phyloP scores from a whole-genome alignment of 2,113 vertebrate genomes.

The Calonectris borealis region DNA sequence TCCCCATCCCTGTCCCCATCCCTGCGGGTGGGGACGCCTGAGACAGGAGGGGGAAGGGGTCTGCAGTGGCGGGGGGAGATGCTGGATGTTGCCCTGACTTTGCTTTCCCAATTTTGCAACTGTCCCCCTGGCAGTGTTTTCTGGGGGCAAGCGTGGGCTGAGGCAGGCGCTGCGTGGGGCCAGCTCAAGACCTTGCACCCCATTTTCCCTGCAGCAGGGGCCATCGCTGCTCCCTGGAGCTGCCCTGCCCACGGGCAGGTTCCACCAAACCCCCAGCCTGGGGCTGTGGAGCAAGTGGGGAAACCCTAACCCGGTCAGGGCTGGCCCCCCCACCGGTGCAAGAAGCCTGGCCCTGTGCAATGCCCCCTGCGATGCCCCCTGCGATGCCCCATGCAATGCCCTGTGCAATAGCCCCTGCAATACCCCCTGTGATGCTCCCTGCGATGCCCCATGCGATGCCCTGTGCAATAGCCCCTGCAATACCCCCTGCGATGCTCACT shows the following conservation, averaged over 20 bases:
- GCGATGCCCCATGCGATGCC: background rate
- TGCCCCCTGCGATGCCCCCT: background rate
- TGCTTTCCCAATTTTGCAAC: background rate
- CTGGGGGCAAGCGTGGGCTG: background rate
- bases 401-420: too few species aligned
- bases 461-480: too few species aligned
- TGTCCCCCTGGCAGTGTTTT: background rate
- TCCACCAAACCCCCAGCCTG: background rate
- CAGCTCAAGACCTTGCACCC: background rate
- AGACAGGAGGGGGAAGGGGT: background rate
- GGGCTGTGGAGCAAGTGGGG: background rate
- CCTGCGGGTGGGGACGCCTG: background rate
- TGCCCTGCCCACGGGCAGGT: background rate
- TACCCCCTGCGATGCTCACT: background rate
- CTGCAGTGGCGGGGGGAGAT: background rate
- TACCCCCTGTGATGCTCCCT: fast-evolving
- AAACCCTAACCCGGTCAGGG: background rate
- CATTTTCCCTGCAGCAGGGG: background rate
- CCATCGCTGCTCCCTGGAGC: background rate
- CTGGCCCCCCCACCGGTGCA: background rate
- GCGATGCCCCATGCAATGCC: fast-evolving
- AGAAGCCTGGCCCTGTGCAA: background rate
- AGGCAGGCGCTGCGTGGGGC: background rate
- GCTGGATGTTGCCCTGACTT: background rate
- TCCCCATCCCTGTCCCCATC: background rate